A percentile compares a stretch with the other conserved stretches of the same genome.
phyloP scores from a whole-genome alignment of 2,797 vertebrate genomes.

The Gymnocypris eckloni region DNA sequence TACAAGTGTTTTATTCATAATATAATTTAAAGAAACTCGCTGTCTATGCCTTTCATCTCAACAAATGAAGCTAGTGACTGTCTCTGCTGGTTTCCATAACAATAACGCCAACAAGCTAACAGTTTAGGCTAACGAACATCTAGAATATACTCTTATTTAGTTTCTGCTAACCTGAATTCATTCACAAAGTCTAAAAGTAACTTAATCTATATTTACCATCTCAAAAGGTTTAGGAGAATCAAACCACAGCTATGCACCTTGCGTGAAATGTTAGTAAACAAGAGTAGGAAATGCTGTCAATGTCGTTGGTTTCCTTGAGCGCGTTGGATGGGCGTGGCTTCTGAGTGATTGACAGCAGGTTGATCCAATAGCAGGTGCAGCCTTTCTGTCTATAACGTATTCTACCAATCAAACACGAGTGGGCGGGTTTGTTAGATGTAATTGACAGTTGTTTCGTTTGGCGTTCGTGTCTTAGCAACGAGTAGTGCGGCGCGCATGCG shows the following conservation, averaged over 20 bases:
- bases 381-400: fast-evolving
- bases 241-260: not conserved
- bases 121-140: not conserved
- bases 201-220: constrained; percentile 23
- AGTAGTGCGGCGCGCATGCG: not conserved
- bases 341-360: constrained; percentile 43
- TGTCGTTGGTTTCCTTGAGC: not conserved
- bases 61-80: not conserved
- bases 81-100: constrained; percentile 17
- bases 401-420: constrained; percentile 62
- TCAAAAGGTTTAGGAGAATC: not conserved
- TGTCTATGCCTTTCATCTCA: not conserved
- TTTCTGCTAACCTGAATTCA: not conserved
- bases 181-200: not conserved
- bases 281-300: not conserved
- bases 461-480: constrained; percentile 75
- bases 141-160: not conserved
- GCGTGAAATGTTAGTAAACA: constrained; percentile 18
- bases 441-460: constrained; percentile 54
- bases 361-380: constrained; percentile 61
- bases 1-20: not conserved
- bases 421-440: constrained; percentile 36
- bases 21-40: not conserved
- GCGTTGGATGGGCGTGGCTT: constrained; percentile 16
- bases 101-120: constrained; percentile 20